A percentile compares a stretch with the other conserved stretches of the same genome.
Evolutionary conservation across 2,888 invertebrate genomes (phyloP).

Genomic region (Hedya salicella): DNA sequence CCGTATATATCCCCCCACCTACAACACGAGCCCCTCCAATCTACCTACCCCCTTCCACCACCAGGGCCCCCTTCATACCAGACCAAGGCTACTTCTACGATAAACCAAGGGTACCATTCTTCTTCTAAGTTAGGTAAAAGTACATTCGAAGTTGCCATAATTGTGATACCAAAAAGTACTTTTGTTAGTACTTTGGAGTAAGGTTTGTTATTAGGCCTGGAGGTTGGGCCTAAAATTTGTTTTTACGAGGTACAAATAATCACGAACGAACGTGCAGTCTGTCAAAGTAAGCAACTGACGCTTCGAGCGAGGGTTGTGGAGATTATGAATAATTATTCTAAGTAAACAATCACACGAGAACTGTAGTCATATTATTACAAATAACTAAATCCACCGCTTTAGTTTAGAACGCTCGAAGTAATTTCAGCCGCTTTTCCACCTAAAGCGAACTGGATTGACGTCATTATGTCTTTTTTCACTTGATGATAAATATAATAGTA

Average conservation of each 20-base stretch:
- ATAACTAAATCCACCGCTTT: neutral
- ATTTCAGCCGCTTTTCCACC: neutral
- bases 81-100: constrained; percentile 79
- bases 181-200: constrained; percentile 46
- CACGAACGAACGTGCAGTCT: constrained; percentile 26
- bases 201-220: constrained; percentile 44
- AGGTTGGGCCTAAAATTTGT: constrained; percentile 46
- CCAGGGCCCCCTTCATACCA: constrained; percentile 69
- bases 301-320: neutral
- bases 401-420: neutral
- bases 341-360: too few relatives aligned
- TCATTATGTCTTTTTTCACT: too few relatives aligned
- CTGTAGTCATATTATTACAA: too few relatives aligned
- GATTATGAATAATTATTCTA: neutral
- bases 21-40: constrained; percentile 49
- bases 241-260: constrained; percentile 40
- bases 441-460: neutral
- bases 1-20: constrained; percentile 51
- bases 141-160: constrained; percentile 70
- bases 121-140: constrained; percentile 64
- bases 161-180: constrained; percentile 77
- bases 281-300: constrained; percentile 8
- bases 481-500: too few relatives aligned
- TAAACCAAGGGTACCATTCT: constrained; percentile 74
- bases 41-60: constrained; percentile 59